Conservation (phyloP, 2,797 vertebrate species). For the Cottoperca gobio region DNA sequence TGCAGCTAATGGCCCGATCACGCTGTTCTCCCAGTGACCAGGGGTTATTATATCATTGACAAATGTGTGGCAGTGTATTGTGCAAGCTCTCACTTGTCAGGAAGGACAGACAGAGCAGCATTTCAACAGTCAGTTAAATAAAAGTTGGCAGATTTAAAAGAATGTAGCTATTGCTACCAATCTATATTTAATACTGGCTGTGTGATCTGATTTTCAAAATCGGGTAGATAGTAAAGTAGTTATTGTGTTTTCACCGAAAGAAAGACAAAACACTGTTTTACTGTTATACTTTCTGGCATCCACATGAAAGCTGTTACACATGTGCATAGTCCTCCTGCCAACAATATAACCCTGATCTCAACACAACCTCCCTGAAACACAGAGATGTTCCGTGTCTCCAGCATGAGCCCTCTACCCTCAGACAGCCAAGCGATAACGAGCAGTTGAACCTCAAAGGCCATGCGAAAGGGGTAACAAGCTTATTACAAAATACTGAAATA, state of each 20-base stretch:
- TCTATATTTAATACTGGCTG: neutral
- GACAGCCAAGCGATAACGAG: slow-evolving; percentile 18
- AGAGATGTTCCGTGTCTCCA: slow-evolving; percentile 25
- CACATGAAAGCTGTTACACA: slow-evolving; percentile 13
- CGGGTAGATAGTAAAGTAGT: neutral
- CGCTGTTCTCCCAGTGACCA: slow-evolving; percentile 4
- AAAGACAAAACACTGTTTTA: slow-evolving; percentile 5
- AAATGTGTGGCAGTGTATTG: slow-evolving; percentile 22
- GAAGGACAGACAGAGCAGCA: slow-evolving; percentile 16
- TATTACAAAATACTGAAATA: slow-evolving; percentile 17
- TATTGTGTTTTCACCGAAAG: neutral
- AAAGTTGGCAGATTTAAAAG: slow-evolving; percentile 8
- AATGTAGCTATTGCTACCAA: slow-evolving; percentile 3
- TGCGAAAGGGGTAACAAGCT: slow-evolving; percentile 20
- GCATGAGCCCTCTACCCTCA: slow-evolving; percentile 1
- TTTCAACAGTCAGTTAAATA: slow-evolving; percentile 32
- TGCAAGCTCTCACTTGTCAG: slow-evolving; percentile 25
- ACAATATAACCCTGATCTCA: slow-evolving; percentile 30
- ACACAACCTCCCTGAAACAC: slow-evolving; percentile 23
- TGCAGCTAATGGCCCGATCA: neutral
- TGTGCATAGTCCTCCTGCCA: slow-evolving; percentile 11
- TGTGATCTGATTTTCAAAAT: slow-evolving; percentile 1
- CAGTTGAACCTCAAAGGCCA: slow-evolving; percentile 31
- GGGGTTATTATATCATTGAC: slow-evolving; percentile 24
- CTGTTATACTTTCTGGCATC: slow-evolving; percentile 13